A percentile compares a stretch with the other conserved stretches of the same genome.
Evolutionary conservation across 1,140 invertebrate genomes (phyloP).

Genomic region (Drosophila sechellia): DNA sequence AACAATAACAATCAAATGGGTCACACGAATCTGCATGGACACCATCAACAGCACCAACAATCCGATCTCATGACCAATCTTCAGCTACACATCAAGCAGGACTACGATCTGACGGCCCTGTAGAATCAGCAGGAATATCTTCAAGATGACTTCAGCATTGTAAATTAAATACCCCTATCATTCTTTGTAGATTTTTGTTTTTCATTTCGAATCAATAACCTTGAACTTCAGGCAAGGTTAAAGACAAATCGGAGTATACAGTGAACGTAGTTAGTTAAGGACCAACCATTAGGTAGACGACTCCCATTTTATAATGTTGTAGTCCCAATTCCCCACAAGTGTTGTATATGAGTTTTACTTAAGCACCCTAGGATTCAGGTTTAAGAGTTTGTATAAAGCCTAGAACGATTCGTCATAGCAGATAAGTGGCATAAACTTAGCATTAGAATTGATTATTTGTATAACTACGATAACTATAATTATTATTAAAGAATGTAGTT

Average conservation of each 20-base stretch:
- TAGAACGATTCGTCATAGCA: conserved; percentile 75
- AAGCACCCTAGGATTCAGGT: conserved; percentile 47
- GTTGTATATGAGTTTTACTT: conserved; percentile 63
- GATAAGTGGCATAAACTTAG: conserved; percentile 50
- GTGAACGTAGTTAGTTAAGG: conserved; percentile 78
- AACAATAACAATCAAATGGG: conserved; percentile 76
- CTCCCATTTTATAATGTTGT: conserved; percentile 18
- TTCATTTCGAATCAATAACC: conserved; percentile 34
- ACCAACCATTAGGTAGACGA: conserved; percentile 57
- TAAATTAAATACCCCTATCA: conserved; percentile 30
- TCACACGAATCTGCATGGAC: conserved; percentile 57
- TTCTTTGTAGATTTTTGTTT: conserved; percentile 25
- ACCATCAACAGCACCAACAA: conserved; percentile 76
- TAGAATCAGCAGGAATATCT: conserved; percentile 85
- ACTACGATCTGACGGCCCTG: conserved; percentile 90
- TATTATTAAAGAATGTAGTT: conserved; percentile 56
- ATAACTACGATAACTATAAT: conserved; percentile 43
- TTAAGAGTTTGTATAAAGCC: conserved; percentile 70
- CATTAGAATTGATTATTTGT: conserved; percentile 34
- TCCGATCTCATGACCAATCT: conserved; percentile 79
- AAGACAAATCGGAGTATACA: conserved; percentile 78
- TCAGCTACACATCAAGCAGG: conserved; percentile 87
- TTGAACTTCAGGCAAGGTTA: conserved; percentile 21
- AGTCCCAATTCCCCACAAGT: conserved; percentile 7
- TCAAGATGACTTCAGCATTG: conserved; percentile 31